Evolutionary conservation across 2,888 invertebrate species (phyloP).

Genomic region (Drosophila parthenogenetica): DNA sequence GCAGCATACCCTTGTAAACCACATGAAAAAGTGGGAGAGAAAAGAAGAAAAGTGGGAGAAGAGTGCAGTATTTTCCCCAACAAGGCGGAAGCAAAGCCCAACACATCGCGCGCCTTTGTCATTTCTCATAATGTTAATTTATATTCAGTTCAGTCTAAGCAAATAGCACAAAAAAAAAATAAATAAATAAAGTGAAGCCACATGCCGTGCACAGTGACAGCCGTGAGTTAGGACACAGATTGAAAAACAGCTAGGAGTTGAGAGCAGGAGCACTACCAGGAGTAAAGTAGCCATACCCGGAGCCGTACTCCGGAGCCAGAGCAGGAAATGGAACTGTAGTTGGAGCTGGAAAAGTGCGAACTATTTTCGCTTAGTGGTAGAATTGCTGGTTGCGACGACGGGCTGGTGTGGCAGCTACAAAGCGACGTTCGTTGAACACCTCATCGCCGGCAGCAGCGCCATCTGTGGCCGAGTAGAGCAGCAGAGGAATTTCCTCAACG

Average conservation of each 20-base stretch:
- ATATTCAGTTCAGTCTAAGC: conserved; percentile 80
- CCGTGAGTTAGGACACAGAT: conserved; percentile 9
- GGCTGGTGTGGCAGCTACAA: conserved; percentile 72
- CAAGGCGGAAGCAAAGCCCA: conserved; percentile 39
- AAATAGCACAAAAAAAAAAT: conserved; percentile 61
- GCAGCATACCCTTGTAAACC: too few relatives aligned
- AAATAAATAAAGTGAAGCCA: conserved; percentile 38
- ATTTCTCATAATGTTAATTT: conserved; percentile 80
- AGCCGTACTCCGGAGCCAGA: background rate
- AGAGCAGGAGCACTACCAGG: background rate
- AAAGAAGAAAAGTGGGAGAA: background rate
- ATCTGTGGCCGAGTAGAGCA: conserved; percentile 80
- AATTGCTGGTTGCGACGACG: conserved; percentile 62
- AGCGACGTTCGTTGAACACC: conserved; percentile 64
- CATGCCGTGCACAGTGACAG: conserved; percentile 54
- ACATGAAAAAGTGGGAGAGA: background rate
- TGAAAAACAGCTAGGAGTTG: conserved; percentile 3
- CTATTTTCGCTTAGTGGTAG: conserved; percentile 44
- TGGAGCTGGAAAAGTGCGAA: background rate
- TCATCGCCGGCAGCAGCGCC: conserved; percentile 49
- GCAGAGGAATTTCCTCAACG: conserved; percentile 80
- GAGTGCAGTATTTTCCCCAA: conserved; percentile 6
- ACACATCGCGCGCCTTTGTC: conserved; percentile 72
- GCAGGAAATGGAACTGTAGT: too few relatives aligned
- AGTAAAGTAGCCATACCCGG: background rate